Base-by-base conservation (phyloP, 2,888 invertebrate species). In the Andricus curvator region DNA sequence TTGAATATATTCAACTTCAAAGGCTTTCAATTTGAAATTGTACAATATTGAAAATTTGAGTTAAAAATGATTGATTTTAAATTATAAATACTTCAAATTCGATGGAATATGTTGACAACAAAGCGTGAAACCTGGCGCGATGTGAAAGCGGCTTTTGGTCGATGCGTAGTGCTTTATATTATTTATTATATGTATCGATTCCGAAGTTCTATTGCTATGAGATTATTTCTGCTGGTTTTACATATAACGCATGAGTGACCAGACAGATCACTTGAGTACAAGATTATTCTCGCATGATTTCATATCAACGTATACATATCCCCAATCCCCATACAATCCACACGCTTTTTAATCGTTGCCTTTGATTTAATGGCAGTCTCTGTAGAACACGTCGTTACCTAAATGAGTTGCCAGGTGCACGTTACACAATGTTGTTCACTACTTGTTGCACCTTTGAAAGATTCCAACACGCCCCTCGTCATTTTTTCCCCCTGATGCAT, bases 381-480 rank as follows among this genome's bases (percentile, higher is more conserved):
- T 33, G n/a, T 74, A 74, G 74, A 74, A 20, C 51, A 74, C 33
- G 74, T 74, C 48, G 74, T 74, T 74, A 70, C 74, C 74, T 56
- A 74, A 74, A 74, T 74, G 74, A 74, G 33, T 74, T 29, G 74
- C 74, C 74, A 74, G 74, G 74, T 74, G 74, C 48, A 74, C 51
- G 29, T 74, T 74, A 56, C 74, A 74, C 74, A 74, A 74, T 62
- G 62, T 62, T 25, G 51, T 74, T 74, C 51, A 74, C 70, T 51
- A 74, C 74, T 74, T 74, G 74, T 74, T 74, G 74, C 74, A 74
- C 74, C 74, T 74, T 56, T 74, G 51, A 74, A 74, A 74, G 74
- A 74, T 74, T 74, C 74, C 74, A 56, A 33, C 74, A 74, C 74
- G 56, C 74, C 74, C 51, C 74, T 11, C 15, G 33, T 74, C 33